These are phyloP conservation scores for Poeciliopsis infans DNA, from an alignment of 2,797 vertebrate species.

Conservation along the genomic window DNA sequence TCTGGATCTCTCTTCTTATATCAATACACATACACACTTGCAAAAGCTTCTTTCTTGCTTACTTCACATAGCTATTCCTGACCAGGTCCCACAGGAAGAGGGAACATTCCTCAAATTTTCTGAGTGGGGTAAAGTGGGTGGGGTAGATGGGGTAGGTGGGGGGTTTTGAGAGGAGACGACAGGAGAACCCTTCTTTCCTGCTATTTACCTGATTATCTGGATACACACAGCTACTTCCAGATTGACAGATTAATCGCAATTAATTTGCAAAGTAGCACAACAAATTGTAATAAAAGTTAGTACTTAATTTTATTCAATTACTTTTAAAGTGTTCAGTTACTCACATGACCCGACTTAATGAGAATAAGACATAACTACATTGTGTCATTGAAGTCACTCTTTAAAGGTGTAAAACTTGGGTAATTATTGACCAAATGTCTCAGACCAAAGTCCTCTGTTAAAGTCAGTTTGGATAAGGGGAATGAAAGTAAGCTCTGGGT, in stretches of 20 bases:
- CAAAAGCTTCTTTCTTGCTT: constrained; percentile 27
- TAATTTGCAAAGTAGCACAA: neutral
- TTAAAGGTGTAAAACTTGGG: constrained; percentile 27
- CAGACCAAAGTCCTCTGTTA: constrained; percentile 36
- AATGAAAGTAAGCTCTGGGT: constrained; percentile 49
- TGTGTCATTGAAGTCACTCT: neutral
- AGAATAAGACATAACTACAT: constrained; percentile 29
- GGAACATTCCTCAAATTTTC: constrained; percentile 83
- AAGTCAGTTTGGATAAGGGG: constrained; percentile 27
- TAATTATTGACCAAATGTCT: constrained; percentile 56
- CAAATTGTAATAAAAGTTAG: neutral
- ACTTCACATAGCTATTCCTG: constrained; percentile 65
- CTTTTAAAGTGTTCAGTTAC: neutral
- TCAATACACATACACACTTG: constrained; percentile 12
- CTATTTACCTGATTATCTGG: constrained; percentile 48
- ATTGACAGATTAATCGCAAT: neutral
- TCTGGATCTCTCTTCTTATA: constrained; percentile 41
- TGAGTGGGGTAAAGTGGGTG: constrained; percentile 12
- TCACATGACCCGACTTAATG: neutral
- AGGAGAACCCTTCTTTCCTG: constrained; percentile 42
- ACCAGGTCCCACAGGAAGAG: constrained; percentile 83
- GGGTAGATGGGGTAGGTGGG: neutral
- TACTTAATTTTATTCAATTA: neutral
- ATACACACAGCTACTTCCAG: neutral
- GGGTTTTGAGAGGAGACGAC: constrained; percentile 54